These are phyloP conservation scores for Rhingia rostrata DNA, from an alignment of 2,888 invertebrate genomes.

Conservation along the genomic window DNA sequence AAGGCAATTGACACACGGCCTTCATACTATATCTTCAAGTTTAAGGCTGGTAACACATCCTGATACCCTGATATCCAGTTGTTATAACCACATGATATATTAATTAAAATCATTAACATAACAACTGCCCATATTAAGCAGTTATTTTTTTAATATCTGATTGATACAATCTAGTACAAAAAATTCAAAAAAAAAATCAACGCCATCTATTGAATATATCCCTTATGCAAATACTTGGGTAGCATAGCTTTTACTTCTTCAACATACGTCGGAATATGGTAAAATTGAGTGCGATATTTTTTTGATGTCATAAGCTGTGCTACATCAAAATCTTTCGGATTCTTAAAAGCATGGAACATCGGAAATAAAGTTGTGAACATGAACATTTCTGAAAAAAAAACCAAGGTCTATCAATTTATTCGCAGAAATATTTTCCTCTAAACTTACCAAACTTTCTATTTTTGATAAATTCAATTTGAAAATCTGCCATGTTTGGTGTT, in stretches of 20 bases:
- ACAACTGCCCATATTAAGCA: not conserved
- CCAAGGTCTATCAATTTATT: not conserved
- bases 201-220: constrained; percentile 24
- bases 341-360: constrained; percentile 28
- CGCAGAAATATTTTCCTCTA: not conserved
- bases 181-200: not conserved
- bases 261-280: constrained; percentile 35
- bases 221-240: constrained; percentile 54
- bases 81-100: no score
- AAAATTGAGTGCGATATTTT: constrained; percentile 42
- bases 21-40: no score
- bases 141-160: not conserved
- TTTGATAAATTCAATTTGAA: not conserved
- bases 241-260: constrained; percentile 48
- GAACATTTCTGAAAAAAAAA: constrained; percentile 43
- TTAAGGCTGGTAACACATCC: no score
- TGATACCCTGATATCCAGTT: no score
- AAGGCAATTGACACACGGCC: no score
- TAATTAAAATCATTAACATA: no score
- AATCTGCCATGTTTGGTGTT: constrained; percentile 39
- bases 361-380: constrained; percentile 49
- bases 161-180: no score
- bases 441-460: constrained; percentile 25
- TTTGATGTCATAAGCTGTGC: constrained; percentile 25
- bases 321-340: constrained; percentile 28